These are phyloP conservation scores for Drosophila nigricruria DNA, from an alignment of 2,888 invertebrate genomes.

Conservation along the genomic window DNA sequence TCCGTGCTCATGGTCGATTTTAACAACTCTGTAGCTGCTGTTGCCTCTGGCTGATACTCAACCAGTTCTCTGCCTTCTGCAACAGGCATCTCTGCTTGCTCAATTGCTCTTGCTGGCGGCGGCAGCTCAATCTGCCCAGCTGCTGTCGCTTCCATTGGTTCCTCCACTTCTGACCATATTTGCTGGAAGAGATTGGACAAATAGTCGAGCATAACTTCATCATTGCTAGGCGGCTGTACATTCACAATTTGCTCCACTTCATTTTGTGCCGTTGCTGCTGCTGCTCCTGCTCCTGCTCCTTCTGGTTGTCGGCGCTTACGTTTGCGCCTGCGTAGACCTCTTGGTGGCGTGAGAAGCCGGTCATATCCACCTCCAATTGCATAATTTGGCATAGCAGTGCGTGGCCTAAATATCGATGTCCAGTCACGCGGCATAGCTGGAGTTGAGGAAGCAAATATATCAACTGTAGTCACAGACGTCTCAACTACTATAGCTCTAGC, in stretches of 20 bases:
- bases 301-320: conserved; percentile 3
- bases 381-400: conserved; percentile 19
- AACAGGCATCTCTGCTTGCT: neutral
- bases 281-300: neutral
- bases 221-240: conserved; percentile 10
- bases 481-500: neutral
- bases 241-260: neutral
- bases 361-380: neutral
- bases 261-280: neutral
- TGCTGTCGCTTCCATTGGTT: neutral
- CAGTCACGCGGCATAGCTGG: conserved; percentile 31
- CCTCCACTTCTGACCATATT: conserved; percentile 1
- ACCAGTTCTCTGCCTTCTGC: neutral
- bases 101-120: neutral
- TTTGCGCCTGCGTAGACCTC: neutral
- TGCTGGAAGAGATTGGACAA: conserved; percentile 34
- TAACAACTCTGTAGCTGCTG: neutral
- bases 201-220: conserved; percentile 33
- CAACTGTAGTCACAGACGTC: neutral
- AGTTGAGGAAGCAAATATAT: neutral
- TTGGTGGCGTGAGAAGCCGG: neutral
- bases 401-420: conserved; percentile 45
- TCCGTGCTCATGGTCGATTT: neutral
- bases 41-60: neutral
- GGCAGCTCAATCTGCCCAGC: neutral